Conservation (phyloP, 2,797 vertebrate genomes). For the Chloroceryle inda region DNA sequence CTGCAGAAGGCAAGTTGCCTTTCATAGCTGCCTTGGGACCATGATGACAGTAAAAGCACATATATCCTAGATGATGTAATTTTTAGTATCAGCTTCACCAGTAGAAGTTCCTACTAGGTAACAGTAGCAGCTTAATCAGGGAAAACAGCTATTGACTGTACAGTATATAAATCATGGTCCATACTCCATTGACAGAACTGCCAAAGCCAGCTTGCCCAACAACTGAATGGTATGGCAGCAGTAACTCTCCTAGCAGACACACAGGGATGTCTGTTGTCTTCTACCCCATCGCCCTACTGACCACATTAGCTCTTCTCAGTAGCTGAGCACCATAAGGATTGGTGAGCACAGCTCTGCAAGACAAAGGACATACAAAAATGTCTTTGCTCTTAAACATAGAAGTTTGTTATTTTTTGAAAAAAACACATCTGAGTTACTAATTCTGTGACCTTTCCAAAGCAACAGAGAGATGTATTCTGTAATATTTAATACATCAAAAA, state of each 20-base stretch:
- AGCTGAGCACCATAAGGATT: background rate
- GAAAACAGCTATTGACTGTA: background rate
- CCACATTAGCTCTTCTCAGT: background rate
- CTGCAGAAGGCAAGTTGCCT: background rate
- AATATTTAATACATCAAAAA: background rate
- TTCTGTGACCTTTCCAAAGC: slow-evolving; percentile 8
- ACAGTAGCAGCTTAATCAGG: background rate
- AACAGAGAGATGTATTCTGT: background rate
- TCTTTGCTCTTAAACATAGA: background rate
- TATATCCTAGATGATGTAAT: background rate
- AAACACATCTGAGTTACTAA: background rate
- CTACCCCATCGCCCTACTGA: background rate
- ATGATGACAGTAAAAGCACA: background rate
- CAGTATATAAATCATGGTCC: background rate
- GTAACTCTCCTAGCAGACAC: background rate
- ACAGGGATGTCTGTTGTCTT: background rate
- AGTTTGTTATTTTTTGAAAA: background rate
- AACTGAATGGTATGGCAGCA: background rate
- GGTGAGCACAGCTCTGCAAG: background rate
- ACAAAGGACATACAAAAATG: fast-evolving
- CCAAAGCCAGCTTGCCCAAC: background rate
- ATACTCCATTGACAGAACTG: background rate
- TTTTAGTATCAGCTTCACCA: background rate
- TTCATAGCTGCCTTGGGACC: background rate
- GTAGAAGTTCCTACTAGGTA: background rate